Conservation (phyloP, 2,888 invertebrate genomes). For the Polietes domitor region DNA sequence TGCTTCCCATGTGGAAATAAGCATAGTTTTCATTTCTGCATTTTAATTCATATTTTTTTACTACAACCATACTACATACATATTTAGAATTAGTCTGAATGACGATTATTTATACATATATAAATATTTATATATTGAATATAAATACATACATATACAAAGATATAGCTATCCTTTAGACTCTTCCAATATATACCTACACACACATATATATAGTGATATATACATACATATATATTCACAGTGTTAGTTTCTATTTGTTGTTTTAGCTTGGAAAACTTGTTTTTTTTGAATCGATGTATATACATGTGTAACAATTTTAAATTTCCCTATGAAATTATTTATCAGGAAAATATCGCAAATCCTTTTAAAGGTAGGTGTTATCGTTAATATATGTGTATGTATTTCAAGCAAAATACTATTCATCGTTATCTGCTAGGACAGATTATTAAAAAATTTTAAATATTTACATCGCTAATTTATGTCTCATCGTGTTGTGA, state of each 20-base stretch:
- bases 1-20: background rate
- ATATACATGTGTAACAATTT: background rate
- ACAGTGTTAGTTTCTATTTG: background rate
- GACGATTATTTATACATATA: constrained; percentile 11
- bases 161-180: background rate
- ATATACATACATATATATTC: background rate
- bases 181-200: background rate
- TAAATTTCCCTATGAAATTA: background rate
- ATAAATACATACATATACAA: background rate
- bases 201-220: background rate
- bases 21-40: background rate
- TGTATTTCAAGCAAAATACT: no score
- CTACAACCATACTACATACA: background rate
- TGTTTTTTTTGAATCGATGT: constrained; percentile 1
- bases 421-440: no score
- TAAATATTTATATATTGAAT: constrained; percentile 9
- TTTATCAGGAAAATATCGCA: background rate
- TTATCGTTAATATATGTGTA: no score
- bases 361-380: background rate
- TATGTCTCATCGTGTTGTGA: no score
- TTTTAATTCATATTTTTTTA: background rate
- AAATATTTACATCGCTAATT: no score
- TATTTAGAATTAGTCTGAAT: constrained; percentile 10
- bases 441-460: no score
- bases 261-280: constrained; percentile 8